phyloP scores from a whole-genome alignment of 2,888 invertebrate species.

The Thymelicus sylvestris region DNA sequence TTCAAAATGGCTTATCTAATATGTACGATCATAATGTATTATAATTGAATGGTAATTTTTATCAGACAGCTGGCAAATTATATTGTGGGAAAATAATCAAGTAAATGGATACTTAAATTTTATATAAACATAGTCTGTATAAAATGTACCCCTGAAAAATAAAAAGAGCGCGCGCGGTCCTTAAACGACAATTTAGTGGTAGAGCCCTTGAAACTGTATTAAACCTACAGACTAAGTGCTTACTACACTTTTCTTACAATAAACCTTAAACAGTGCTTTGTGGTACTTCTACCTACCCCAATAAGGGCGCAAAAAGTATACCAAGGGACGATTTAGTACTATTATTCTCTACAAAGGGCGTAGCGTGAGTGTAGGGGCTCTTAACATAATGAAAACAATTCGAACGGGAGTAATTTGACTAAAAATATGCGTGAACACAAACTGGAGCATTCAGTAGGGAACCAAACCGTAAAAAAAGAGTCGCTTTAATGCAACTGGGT shows the following conservation, averaged over 20 bases:
- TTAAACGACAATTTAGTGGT: no score
- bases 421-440: constrained; percentile 59
- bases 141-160: no score
- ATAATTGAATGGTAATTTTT: no score
- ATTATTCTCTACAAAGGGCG: background rate
- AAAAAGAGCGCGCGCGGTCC: no score
- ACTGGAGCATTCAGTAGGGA: constrained; percentile 57
- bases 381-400: constrained; percentile 26
- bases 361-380: constrained; percentile 6
- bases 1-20: no score
- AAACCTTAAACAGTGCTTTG: background rate
- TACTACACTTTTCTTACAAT: background rate
- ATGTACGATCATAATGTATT: no score
- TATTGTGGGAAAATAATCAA: no score
- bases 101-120: no score
- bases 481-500: constrained; percentile 22
- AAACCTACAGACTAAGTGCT: no score
- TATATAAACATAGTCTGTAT: no score
- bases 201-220: no score
- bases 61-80: no score
- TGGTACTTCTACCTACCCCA: background rate
- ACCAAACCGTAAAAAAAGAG: constrained; percentile 50
- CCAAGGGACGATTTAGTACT: constrained; percentile 7
- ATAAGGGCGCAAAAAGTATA: background rate
- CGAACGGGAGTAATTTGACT: constrained; percentile 33